A percentile compares a stretch with the other conserved stretches of the same genome.
These are phyloP conservation scores for Polymixis lichenea DNA, from an alignment of 2,888 invertebrate species.

Conservation along the genomic window DNA sequence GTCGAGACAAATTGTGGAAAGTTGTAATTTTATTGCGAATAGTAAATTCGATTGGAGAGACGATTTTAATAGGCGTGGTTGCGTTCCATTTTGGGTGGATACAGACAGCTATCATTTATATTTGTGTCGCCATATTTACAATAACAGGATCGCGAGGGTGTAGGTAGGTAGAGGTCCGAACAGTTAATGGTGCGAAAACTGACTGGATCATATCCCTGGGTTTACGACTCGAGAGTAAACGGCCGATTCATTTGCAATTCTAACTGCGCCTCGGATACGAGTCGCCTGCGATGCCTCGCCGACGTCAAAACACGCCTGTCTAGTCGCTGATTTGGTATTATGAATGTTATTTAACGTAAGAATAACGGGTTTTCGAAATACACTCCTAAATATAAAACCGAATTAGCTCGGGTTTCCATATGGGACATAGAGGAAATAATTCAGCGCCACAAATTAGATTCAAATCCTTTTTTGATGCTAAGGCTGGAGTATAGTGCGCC, in stretches of 20 bases:
- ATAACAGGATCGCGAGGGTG: constrained; percentile 80
- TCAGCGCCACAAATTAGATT: neutral
- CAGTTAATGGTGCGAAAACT: constrained; percentile 90
- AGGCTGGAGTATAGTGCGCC: neutral
- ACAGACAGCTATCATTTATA: constrained; percentile 38
- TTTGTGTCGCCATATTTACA: constrained; percentile 78
- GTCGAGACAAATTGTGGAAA: constrained; percentile 5
- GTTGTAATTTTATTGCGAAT: constrained; percentile 39
- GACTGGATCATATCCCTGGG: constrained; percentile 89
- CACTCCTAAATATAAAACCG: constrained; percentile 29
- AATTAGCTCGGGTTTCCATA: constrained; percentile 29
- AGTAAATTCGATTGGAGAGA: constrained; percentile 23
- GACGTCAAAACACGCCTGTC: constrained; percentile 64
- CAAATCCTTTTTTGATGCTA: neutral
- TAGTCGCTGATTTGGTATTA: constrained; percentile 62
- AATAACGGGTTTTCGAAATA: constrained; percentile 55
- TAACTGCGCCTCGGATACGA: constrained; percentile 84
- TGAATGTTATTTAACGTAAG: constrained; percentile 59
- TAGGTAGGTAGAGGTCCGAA: constrained; percentile 84
- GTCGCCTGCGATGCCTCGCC: constrained; percentile 68
- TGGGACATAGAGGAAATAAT: constrained; percentile 1
- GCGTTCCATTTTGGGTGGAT: constrained; percentile 16
- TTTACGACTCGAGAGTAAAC: constrained; percentile 89
- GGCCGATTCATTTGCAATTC: constrained; percentile 91
- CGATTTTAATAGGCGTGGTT: constrained; percentile 18